Evolutionary conservation across 2,888 invertebrate species (phyloP).

Genomic region (Dasysyrphus tricinctus): DNA sequence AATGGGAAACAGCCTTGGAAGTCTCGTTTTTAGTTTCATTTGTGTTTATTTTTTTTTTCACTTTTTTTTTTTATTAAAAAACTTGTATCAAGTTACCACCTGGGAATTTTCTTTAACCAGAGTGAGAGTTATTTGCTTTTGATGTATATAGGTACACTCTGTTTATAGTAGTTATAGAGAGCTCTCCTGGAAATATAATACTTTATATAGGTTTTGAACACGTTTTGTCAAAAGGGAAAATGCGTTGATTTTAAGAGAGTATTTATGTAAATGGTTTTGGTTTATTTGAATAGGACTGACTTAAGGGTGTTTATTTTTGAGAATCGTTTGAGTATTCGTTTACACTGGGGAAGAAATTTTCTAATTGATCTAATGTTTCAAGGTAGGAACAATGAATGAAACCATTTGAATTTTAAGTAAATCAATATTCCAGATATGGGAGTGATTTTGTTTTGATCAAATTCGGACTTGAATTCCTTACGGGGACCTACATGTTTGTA

Average conservation of each 20-base stretch:
- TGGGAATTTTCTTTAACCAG: slow-evolving; percentile 52
- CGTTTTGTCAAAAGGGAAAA: slow-evolving; percentile 20
- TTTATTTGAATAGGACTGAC: slow-evolving; percentile 2
- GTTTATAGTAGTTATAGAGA: neutral
- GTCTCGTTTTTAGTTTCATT: slow-evolving; percentile 23
- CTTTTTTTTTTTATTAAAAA: slow-evolving; percentile 53
- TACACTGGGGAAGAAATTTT: neutral
- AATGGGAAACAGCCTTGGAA: slow-evolving; percentile 48
- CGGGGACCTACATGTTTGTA: neutral
- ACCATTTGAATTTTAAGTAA: neutral
- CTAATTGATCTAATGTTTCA: neutral
- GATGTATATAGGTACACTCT: neutral
- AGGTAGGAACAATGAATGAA: neutral
- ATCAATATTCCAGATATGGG: neutral
- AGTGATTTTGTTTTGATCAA: neutral
- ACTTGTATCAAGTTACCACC: slow-evolving; percentile 63
- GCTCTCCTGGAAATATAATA: slow-evolving; percentile 59
- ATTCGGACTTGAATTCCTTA: neutral
- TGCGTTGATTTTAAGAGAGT: slow-evolving; percentile 13
- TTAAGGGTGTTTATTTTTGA: neutral
- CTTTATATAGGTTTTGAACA: neutral
- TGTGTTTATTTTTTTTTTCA: neutral
- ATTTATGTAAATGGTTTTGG: neutral
- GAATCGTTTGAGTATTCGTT: neutral
- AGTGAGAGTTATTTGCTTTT: slow-evolving; percentile 40